phyloP scores from a whole-genome alignment of 2,113 vertebrate species.

The Melanostigma gelatinosum region DNA sequence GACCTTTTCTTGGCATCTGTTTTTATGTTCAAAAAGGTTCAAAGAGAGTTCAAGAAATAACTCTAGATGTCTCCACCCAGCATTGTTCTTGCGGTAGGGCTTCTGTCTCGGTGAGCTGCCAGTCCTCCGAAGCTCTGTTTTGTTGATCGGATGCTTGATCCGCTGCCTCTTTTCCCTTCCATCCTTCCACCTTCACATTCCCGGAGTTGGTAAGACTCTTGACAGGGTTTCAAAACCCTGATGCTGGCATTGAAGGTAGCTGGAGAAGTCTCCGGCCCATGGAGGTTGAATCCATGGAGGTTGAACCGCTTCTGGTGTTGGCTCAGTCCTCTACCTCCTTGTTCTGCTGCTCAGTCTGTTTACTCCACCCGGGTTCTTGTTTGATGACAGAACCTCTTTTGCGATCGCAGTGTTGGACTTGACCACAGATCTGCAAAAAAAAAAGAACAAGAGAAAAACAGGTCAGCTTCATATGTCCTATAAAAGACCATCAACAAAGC shows the following conservation, averaged over 20 bases:
- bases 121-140: not conserved
- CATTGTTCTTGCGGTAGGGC: not conserved
- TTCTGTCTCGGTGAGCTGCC: not conserved
- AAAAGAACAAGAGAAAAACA: not conserved
- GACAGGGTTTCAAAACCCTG: not conserved
- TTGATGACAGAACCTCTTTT: constrained; percentile 8
- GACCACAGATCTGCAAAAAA: constrained; percentile 62
- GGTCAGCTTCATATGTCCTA: constrained; percentile 2
- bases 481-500: not conserved
- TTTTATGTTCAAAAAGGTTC: constrained; percentile 4
- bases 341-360: constrained; percentile 39
- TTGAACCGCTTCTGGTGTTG: not conserved
- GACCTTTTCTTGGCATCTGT: constrained; percentile 7
- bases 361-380: constrained; percentile 20
- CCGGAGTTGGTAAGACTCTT: not conserved
- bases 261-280: not conserved
- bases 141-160: constrained; percentile 13
- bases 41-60: constrained; percentile 18
- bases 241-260: not conserved
- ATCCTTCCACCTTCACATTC: not conserved
- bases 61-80: not conserved
- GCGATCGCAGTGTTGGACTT: constrained; percentile 55
- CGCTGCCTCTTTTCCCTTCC: not conserved
- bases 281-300: not conserved
- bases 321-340: constrained; percentile 33